Conservation (phyloP, 2,113 vertebrate species). For the Ceyx margarethae region DNA sequence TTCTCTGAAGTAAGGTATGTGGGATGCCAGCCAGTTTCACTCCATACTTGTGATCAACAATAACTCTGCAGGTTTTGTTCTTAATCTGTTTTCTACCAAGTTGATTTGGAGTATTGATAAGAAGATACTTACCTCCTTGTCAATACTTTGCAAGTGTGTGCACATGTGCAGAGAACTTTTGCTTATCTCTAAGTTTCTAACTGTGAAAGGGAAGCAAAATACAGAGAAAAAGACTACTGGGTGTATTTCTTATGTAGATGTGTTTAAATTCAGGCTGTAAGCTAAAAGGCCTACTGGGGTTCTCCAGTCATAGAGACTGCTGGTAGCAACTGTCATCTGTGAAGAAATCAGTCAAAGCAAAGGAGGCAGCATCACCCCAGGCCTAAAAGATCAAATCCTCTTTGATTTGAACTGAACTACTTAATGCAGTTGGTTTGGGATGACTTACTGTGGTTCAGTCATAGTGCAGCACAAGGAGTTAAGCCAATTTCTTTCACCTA, state of each 20-base stretch:
- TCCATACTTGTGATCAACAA: not conserved
- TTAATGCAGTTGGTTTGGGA: not conserved
- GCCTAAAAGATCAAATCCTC: not conserved
- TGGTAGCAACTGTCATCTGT: not conserved
- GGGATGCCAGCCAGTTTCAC: constrained; percentile 25
- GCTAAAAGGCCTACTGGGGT: not conserved
- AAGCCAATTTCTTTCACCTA: not conserved
- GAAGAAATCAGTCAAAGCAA: not conserved
- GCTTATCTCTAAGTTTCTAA: not conserved
- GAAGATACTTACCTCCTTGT: not conserved
- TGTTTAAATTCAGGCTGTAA: not conserved
- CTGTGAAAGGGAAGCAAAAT: not conserved
- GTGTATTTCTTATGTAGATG: not conserved
- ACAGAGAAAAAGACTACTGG: not conserved
- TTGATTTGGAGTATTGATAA: not conserved
- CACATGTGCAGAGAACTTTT: not conserved
- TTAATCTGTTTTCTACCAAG: not conserved
- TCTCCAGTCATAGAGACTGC: not conserved
- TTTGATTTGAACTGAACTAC: not conserved
- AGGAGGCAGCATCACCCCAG: not conserved
- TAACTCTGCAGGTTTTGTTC: not conserved
- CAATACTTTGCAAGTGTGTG: not conserved
- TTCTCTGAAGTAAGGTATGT: constrained; percentile 33
- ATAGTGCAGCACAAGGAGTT: not conserved
- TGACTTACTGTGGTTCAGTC: not conserved